A percentile compares a stretch with the other conserved stretches of the same genome.
phyloP scores from a whole-genome alignment of 1,140 invertebrate species.

The Temnothorax curvispinosus region DNA sequence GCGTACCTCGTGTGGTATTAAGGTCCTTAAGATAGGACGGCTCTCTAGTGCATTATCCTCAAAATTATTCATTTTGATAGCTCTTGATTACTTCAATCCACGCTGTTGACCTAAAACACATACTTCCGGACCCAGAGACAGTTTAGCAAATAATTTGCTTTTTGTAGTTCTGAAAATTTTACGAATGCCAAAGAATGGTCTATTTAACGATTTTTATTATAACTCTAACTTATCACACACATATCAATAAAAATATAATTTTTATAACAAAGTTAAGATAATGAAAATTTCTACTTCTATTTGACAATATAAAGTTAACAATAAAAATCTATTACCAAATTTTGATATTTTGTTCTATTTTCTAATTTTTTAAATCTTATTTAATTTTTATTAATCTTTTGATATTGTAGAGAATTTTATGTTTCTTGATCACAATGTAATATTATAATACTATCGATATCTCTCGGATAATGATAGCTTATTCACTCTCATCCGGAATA shows the following conservation, averaged over 20 bases:
- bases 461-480: constrained; percentile 1
- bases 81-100: background rate
- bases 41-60: background rate
- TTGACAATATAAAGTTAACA: background rate
- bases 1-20: background rate
- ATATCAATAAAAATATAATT: background rate
- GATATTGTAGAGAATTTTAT: background rate
- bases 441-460: constrained; percentile 1
- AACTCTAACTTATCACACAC: background rate
- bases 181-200: background rate
- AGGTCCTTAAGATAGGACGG: background rate
- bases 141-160: background rate
- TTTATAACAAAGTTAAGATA: background rate
- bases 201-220: background rate
- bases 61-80: constrained; percentile 7
- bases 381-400: background rate
- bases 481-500: constrained; percentile 22
- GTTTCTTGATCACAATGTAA: background rate
- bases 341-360: background rate
- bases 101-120: background rate
- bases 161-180: background rate
- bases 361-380: background rate
- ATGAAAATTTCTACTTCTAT: background rate
- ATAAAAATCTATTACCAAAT: background rate
- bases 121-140: background rate